Conservation (phyloP, 1,140 invertebrate species). For the Pseudomyrmex pallidus region DNA sequence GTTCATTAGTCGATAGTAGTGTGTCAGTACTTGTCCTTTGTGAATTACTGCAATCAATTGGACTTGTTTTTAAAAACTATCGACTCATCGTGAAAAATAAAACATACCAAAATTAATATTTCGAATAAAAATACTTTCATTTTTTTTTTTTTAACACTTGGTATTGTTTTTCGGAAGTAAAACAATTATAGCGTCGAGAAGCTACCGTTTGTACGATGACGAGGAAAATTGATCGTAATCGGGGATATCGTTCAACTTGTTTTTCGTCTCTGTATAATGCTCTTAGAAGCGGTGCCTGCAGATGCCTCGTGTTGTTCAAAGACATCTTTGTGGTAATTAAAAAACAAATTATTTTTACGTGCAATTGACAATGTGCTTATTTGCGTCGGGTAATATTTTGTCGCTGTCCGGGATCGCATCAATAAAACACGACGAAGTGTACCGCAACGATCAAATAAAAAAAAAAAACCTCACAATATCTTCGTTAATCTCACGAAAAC, state of each 20-base stretch:
- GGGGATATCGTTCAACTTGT: not conserved
- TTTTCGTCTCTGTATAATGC: conserved; percentile 51
- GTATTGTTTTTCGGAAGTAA: not conserved
- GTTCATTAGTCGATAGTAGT: conserved; percentile 98
- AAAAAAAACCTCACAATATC: not conserved
- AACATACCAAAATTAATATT: not conserved
- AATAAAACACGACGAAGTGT: not conserved
- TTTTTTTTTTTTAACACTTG: not conserved
- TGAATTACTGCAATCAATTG: conserved; percentile 92
- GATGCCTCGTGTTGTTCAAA: not conserved
- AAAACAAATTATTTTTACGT: too few relatives aligned
- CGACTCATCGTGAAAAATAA: not conserved
- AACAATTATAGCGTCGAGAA: conserved; percentile 31
- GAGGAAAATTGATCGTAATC: conserved; percentile 1
- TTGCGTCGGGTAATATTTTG: conserved; percentile 11
- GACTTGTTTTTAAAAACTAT: not conserved
- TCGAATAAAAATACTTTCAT: not conserved
- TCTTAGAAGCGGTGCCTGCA: conserved; percentile 25
- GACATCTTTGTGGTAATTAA: not conserved
- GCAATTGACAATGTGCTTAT: conserved; percentile 26
- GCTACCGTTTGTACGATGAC: conserved; percentile 57
- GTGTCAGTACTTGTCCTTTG: conserved; percentile 98
- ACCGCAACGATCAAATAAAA: too few relatives aligned
- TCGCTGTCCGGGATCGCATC: conserved; percentile 11
- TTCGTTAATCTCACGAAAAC: not conserved